Percentiles rank a stretch among this genome's conserved stretches.
Evolutionary conservation across 2,888 invertebrate genomes (phyloP).

Genomic region (Pilophorus perplexus): DNA sequence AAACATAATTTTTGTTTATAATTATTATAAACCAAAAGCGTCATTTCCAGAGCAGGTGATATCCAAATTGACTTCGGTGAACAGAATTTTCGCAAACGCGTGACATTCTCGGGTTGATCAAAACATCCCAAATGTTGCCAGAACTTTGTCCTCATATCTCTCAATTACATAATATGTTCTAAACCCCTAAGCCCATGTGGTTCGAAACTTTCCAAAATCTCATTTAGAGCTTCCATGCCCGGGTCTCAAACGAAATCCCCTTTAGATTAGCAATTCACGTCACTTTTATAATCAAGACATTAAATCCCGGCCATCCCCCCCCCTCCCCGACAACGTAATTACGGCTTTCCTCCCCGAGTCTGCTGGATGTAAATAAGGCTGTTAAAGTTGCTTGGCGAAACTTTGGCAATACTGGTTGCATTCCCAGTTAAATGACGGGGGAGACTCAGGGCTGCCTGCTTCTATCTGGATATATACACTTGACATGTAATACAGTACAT

Average conservation of each 20-base stretch:
- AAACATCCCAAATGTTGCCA: no score
- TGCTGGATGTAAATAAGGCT: slow-evolving; percentile 11
- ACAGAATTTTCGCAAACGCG: no score
- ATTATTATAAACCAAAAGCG: no score
- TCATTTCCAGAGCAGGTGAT: no score
- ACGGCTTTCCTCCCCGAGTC: background rate
- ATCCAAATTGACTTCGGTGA: no score
- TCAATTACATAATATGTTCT: no score
- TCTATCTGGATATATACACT: no score
- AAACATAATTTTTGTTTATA: no score
- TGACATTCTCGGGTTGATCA: no score
- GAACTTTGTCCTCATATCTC: no score
- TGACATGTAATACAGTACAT: no score
- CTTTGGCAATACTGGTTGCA: slow-evolving; percentile 3
- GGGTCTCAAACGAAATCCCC: background rate
- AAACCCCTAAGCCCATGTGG: no score
- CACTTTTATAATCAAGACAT: slow-evolving; percentile 24
- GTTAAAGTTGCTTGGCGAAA: slow-evolving; percentile 13
- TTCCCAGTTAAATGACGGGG: slow-evolving; percentile 1
- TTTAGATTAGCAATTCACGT: slow-evolving; percentile 7
- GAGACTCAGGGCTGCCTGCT: background rate
- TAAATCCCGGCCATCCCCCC: slow-evolving; percentile 8
- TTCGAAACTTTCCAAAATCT: slow-evolving; percentile 2
- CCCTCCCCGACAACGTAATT: slow-evolving; percentile 17
- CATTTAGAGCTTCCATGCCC: background rate